phyloP scores from a whole-genome alignment of 2,888 invertebrate genomes.

The Pharmacophagus antenor region DNA sequence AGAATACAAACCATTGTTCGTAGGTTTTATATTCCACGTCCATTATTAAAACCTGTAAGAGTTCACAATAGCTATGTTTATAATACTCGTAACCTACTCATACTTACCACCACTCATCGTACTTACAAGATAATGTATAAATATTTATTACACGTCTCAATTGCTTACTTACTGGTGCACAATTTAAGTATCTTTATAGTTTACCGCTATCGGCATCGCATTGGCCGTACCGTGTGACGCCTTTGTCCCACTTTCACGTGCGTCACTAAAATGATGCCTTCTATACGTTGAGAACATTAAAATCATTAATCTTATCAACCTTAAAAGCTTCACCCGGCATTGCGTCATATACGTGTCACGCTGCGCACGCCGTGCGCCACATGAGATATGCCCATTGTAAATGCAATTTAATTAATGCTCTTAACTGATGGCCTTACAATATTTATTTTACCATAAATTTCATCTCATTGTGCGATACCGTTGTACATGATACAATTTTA shows the following conservation, averaged over 20 bases:
- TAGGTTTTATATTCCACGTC: too few relatives aligned
- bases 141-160: background rate
- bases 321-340: conserved; percentile 27
- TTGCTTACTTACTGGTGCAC: conserved; percentile 1
- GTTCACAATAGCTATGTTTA: too few relatives aligned
- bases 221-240: background rate
- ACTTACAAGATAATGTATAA: background rate
- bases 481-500: background rate
- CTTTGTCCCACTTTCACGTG: conserved; percentile 17
- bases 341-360: conserved; percentile 21
- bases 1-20: too few relatives aligned
- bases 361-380: background rate
- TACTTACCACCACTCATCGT: background rate
- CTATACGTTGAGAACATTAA: conserved; percentile 22
- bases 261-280: conserved; percentile 19
- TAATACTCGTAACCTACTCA: background rate
- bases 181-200: conserved; percentile 9
- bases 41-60: too few relatives aligned
- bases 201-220: background rate
- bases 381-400: conserved; percentile 23
- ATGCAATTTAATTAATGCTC: conserved; percentile 17
- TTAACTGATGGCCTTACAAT: conserved; percentile 11
- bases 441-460: conserved; percentile 10
- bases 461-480: background rate
- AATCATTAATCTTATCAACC: conserved; percentile 29